Base-by-base conservation (phyloP, 2,113 vertebrate species). In the Rostratula benghalensis region DNA sequence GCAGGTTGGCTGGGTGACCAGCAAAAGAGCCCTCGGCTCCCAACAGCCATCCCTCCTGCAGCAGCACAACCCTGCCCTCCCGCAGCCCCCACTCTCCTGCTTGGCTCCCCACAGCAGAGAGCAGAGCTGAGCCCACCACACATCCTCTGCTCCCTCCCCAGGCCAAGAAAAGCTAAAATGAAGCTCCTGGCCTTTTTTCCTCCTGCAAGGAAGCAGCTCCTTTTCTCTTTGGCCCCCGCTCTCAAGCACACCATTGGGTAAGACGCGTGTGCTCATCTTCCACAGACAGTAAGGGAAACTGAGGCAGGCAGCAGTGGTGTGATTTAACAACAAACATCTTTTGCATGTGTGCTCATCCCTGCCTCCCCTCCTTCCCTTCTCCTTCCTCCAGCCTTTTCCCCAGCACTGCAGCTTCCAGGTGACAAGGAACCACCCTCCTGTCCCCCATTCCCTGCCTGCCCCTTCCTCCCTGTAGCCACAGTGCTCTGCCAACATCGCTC, bases 71-170 rank as follows among this genome's bases (percentile, higher is more conserved):
- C 37, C 31, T 33, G 17, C 2, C 63, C 23, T 39, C 46, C 69
- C 31, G 39, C 46, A 28, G 31, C 37, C 41, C 46, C 10, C 1
- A 4, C 23, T 35, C 27, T 41, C 22, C 80, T 65, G 39, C 35
- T 70, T 14, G 16, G 48, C 45, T 59, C 31, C 19, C 30, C 0
- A 0, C 0, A 4, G 25, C 9, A 27, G 17, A 31, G 20, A 45
- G 48, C 57, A 11, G 43, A 77, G 73, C 59, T 45, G 71, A 83
- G 41, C 41, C 22, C 13, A 1, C 23, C 1, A 5, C 1, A 1
- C 25, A 18, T 7, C 57, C 4, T 11, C 48, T 68, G 43, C 53
- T 63, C 7, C 1, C 3, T 83, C 39, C 37, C 13, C 53, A 35
- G 46, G 17, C 15, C 37, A 64, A 71, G 45, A 35, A 78, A 77